These are phyloP conservation scores for Callopanchax toddi DNA, from an alignment of 2,113 vertebrate genomes.

Conservation along the genomic window DNA sequence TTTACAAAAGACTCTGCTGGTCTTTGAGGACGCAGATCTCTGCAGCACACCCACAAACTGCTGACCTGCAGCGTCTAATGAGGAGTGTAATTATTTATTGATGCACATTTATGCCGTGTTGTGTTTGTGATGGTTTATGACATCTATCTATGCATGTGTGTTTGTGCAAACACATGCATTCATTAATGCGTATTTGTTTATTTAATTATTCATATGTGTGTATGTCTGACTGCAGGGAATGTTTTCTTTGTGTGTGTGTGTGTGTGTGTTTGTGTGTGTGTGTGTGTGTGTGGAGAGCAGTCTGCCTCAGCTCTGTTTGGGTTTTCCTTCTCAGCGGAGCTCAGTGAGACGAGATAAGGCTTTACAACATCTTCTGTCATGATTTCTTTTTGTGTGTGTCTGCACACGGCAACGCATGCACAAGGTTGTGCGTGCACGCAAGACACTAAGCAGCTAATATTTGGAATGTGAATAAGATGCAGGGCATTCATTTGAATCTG, in stretches of 20 bases:
- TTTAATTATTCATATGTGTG: conserved; percentile 45
- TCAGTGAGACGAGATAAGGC: conserved; percentile 3
- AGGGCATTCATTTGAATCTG: neutral
- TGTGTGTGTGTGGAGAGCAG: neutral
- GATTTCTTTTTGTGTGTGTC: neutral
- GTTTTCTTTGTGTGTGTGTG: no score
- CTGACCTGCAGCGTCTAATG: conserved; percentile 83
- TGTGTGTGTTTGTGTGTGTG: neutral
- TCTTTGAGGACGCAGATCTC: conserved; percentile 13
- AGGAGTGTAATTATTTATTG: conserved; percentile 86
- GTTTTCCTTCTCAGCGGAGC: conserved; percentile 12
- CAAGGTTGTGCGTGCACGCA: neutral
- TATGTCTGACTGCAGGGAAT: conserved; percentile 9
- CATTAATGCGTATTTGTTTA: conserved; percentile 40
- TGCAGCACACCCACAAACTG: conserved; percentile 36
- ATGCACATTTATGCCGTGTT: conserved; percentile 68
- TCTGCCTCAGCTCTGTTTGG: conserved; percentile 28
- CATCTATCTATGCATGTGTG: conserved; percentile 22
- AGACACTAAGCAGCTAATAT: neutral
- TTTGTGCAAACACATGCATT: conserved; percentile 30
- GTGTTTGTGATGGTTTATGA: conserved; percentile 23
- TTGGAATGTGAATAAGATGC: neutral
- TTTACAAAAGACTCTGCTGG: conserved; percentile 12
- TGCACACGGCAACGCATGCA: neutral
- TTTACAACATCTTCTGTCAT: conserved; percentile 1